Evolutionary conservation across 2,113 vertebrate species (phyloP).

Genomic region (Rhineura floridana): DNA sequence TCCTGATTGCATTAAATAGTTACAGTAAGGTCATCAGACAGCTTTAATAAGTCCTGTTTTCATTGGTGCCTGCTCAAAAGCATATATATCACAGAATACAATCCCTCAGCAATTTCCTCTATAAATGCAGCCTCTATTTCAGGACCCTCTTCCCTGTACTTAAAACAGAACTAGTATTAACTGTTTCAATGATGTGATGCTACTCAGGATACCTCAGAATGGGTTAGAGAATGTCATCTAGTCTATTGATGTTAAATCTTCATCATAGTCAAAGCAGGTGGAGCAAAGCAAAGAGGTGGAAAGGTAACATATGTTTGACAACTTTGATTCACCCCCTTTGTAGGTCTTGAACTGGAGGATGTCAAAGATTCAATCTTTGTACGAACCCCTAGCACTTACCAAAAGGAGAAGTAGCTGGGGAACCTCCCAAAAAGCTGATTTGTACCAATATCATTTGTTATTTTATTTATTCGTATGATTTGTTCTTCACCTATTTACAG

Average conservation of each 20-base stretch:
- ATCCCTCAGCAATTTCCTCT: constrained; percentile 30
- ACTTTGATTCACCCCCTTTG: not conserved
- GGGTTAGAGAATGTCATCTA: not conserved
- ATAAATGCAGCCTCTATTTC: not conserved
- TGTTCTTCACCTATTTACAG: no score
- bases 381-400: no score
- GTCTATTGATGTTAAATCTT: not conserved
- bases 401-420: no score
- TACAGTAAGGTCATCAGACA: constrained; percentile 51
- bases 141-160: no score
- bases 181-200: not conserved
- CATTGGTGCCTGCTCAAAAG: constrained; percentile 52
- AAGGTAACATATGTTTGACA: not conserved
- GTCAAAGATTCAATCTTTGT: no score
- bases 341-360: no score
- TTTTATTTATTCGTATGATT: no score
- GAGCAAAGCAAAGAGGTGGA: not conserved
- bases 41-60: constrained; percentile 47
- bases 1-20: constrained; percentile 50
- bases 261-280: not conserved
- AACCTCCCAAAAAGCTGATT: no score
- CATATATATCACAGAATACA: not conserved
- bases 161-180: not conserved
- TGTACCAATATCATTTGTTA: no score
- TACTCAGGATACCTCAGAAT: not conserved